Evolutionary conservation across 35 echinoderm and acorn worm genomes (phyloP), one percentile per base, ranked within the genome.

Genomic region (Holothuria glaberrima): DNA sequence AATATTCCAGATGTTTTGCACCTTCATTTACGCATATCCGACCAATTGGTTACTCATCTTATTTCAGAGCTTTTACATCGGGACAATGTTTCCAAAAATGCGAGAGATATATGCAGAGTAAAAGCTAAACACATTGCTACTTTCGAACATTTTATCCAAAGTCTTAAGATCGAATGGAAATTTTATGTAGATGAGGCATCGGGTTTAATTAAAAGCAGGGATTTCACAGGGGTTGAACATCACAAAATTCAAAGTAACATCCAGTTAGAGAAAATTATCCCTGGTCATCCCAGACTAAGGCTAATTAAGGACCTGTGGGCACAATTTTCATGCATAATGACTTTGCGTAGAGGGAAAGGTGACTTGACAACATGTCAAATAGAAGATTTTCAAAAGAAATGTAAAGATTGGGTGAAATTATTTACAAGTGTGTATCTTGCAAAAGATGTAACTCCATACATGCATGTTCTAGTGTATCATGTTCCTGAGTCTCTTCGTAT

Each of bases 401-500:
- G 9, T 9, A 57, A 58, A 58, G 48, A 21, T 7, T 82, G 79
- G 79, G 79, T 82, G 16, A 27, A 30, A 12, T 30, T 58, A 27
- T 82, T 75, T 36, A 75, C 71, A 2, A 75, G 4, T 6, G 20
- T 75, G 6, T 12, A 75, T 36, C 71, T 31, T 5, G 24, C 71
- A 33, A 75, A 75, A 75, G 71, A 75, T 36, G 71, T 75, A 18
- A 75, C 71, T 6, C 71, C 71, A 5, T 75, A 75, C 35, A 75
- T 75, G 71, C 71, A 75, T 75, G 35, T 75, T 41, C 71, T 75
- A 24, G 71, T 30, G 30, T 75, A 75, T 41, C 71, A 75, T 75
- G 33, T 75, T 30, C 26, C 71, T 24, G 71, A 75, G 20, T 19
- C 71, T 6, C 28, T 75, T 18, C 6, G 30, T 33, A 30, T 75